phyloP scores from a whole-genome alignment of 2,888 invertebrate genomes.

The Rhingia campestris region DNA sequence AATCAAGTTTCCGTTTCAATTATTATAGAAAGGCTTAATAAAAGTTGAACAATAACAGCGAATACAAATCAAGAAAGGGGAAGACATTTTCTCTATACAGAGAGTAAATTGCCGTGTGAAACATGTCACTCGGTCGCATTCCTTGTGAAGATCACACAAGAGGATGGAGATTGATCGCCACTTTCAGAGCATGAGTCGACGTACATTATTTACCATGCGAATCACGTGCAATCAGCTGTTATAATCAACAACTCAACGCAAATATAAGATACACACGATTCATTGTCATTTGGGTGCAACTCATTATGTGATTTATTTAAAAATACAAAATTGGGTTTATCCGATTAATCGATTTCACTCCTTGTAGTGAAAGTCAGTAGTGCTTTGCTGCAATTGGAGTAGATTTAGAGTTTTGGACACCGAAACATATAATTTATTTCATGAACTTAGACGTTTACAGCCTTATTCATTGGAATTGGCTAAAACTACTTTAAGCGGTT shows the following conservation, averaged over 20 bases:
- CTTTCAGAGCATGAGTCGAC: constrained; percentile 24
- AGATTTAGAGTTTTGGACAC: too few species aligned
- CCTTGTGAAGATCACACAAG: constrained; percentile 36
- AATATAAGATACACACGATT: constrained; percentile 18
- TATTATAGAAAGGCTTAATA: constrained; percentile 45
- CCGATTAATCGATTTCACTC: constrained; percentile 38
- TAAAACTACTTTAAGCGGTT: too few species aligned
- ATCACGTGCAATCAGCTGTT: constrained; percentile 43
- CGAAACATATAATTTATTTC: too few species aligned
- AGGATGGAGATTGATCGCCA: constrained; percentile 34
- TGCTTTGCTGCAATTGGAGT: too few species aligned
- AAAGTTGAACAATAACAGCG: not conserved
- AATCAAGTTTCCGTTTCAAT: constrained; percentile 41
- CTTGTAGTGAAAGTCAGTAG: constrained; percentile 8
- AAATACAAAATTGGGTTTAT: not conserved
- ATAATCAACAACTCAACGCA: not conserved
- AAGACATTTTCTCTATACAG: constrained; percentile 43
- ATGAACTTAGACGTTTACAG: too few species aligned
- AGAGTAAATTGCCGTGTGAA: constrained; percentile 56
- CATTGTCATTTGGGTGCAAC: constrained; percentile 26
- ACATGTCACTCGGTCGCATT: constrained; percentile 65
- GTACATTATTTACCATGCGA: constrained; percentile 5
- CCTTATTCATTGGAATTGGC: too few species aligned
- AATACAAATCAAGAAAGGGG: constrained; percentile 34
- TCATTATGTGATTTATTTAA: not conserved